Evolutionary conservation across 2,888 invertebrate species (phyloP).

Genomic region (Cybosia mesomella): DNA sequence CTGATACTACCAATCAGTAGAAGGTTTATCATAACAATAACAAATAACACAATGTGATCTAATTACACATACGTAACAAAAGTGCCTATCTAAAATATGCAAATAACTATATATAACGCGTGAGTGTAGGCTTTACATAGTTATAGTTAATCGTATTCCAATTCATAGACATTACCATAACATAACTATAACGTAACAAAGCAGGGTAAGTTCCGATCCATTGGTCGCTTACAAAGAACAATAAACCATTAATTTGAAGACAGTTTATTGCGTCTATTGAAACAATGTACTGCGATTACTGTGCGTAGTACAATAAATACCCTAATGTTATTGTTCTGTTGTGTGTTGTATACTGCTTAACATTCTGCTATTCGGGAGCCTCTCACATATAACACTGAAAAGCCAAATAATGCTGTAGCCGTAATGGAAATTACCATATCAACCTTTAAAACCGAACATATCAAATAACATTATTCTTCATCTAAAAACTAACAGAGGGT

Average conservation of each 20-base stretch:
- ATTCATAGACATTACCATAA: conserved; percentile 56
- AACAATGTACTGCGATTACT: conserved; percentile 66
- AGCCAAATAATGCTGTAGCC: background rate
- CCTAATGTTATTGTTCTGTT: conserved; percentile 48
- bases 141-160: conserved; percentile 37
- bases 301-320: conserved; percentile 56
- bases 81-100: background rate
- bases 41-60: too few species aligned
- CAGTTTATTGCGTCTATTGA: conserved; percentile 68
- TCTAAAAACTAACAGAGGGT: background rate
- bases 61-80: background rate
- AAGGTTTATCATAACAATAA: too few species aligned
- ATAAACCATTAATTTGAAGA: conserved; percentile 76
- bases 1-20: too few species aligned
- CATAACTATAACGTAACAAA: conserved; percentile 63
- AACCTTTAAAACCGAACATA: too few species aligned
- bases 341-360: conserved; percentile 31
- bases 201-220: conserved; percentile 70
- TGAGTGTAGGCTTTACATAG: conserved; percentile 21
- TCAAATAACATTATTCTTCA: too few species aligned
- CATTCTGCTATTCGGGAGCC: conserved; percentile 18
- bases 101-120: background rate
- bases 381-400: conserved; percentile 1
- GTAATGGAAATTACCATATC: background rate
- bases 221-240: conserved; percentile 74